Base-by-base conservation (phyloP, 2,797 vertebrate species). In the Nannoperca australis region DNA sequence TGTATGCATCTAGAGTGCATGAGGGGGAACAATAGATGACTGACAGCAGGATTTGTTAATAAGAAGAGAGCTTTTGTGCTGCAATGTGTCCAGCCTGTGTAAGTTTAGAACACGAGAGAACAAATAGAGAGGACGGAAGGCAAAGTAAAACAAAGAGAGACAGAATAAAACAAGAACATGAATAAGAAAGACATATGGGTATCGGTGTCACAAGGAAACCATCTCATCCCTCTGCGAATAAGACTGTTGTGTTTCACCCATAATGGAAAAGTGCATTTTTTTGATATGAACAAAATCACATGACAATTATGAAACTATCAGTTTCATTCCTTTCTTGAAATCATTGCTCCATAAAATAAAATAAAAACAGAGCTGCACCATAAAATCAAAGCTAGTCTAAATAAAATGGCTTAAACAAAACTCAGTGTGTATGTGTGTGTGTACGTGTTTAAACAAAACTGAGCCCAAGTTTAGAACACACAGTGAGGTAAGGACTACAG, bases 41-140 rank as follows among this genome's bases (percentile, higher is more conserved):
- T 91, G 86, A 87, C 88, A 86, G 81, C 36, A 70, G 73, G 77
- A 77, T 91, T 88, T 92, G 81, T 78, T 88, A 79, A 85, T 76
- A 84, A 73, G 71, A 60, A 63, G 34, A 70, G 51, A 77, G 64
- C 55, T 79, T 84, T 89, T 77, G 56, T 85, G 61, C 30, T 30
- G 68, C 62, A 42, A 62, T 74, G 45, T 77, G 72, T 86, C 69
- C 65, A 80, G 76, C 72, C 58, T 45, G 44, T 61, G 38, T 72
- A 55, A 72, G 66, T 76, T 73, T 64, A 72, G 53, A 72, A 24
- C 27, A 47, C 49, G 18, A 72, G n/a, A 70, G 38, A 69, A 76
- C 12, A 71, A 62, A 70, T 18, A 32, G n/a, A 60, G 55, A 85
- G 24, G 32, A 54, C 7, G 3, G 53, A 71, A 51, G 47, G 64